Evolutionary conservation across 92 coral and sea anemone genomes (phyloP).

Genomic region (Pocillopora grandis): DNA sequence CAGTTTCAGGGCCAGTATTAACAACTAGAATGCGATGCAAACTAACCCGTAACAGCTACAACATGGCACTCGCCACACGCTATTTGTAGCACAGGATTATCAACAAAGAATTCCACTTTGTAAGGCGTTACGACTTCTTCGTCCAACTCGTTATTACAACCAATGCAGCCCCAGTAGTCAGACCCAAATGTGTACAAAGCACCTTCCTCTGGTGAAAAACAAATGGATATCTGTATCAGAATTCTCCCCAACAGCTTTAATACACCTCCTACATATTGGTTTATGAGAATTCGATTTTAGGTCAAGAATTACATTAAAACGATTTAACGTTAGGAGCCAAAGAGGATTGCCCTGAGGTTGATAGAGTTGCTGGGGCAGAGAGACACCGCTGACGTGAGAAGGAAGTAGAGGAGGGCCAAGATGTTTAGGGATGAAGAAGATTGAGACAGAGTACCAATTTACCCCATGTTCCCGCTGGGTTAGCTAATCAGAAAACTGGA

Average conservation of each 20-base stretch:
- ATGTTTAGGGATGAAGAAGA: too few relatives aligned
- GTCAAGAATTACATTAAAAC: neutral
- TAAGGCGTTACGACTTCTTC: slow-evolving; percentile 80
- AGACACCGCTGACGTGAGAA: too few relatives aligned
- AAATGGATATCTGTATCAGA: neutral
- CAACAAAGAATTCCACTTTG: slow-evolving; percentile 79
- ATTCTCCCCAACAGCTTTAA: neutral
- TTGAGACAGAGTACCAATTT: too few relatives aligned
- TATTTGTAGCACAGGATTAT: slow-evolving; percentile 79
- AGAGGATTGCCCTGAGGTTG: too few relatives aligned
- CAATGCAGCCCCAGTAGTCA: slow-evolving; percentile 97
- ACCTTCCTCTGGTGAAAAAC: slow-evolving; percentile 71
- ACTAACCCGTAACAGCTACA: slow-evolving; percentile 77
- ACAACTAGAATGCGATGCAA: neutral
- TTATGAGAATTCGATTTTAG: neutral
- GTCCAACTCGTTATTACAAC: slow-evolving; percentile 81
- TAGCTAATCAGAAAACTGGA: too few relatives aligned
- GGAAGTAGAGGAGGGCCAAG: too few relatives aligned
- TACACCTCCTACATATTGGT: neutral
- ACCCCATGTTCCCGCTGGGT: too few relatives aligned
- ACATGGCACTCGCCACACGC: slow-evolving; percentile 96
- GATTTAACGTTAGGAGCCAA: neutral
- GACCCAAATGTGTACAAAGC: slow-evolving; percentile 90
- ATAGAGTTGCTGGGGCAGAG: too few relatives aligned
- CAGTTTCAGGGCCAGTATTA: neutral